Evolutionary conservation across 2,888 invertebrate genomes (phyloP).

Genomic region (Branchellion lobata): DNA sequence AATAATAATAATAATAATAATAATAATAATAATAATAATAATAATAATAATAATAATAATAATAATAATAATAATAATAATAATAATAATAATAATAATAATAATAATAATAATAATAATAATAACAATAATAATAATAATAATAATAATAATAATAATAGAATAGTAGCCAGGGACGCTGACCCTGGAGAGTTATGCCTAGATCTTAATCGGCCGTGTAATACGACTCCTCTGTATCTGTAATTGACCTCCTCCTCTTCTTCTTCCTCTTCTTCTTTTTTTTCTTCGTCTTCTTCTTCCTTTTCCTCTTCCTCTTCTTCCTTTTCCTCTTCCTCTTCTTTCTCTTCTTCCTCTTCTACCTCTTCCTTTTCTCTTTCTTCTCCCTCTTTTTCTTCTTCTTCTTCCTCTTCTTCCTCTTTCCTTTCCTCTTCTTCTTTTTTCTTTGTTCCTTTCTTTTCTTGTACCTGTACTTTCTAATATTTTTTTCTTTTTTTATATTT

Average conservation of each 20-base stretch:
- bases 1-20: constrained; percentile 21
- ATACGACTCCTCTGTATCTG: no score
- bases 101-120: background rate
- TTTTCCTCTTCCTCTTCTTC: background rate
- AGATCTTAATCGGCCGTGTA: no score
- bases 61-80: background rate
- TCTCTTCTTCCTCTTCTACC: background rate
- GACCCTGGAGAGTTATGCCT: no score
- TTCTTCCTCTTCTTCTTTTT: background rate
- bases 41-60: background rate
- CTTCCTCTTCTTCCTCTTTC: background rate
- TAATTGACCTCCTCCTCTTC: no score
- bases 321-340: background rate
- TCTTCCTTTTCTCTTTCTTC: background rate
- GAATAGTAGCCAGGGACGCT: no score
- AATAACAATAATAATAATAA: background rate
- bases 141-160: constrained; percentile 33
- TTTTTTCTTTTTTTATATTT: no score
- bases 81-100: background rate
- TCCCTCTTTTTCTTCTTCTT: background rate
- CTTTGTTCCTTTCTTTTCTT: background rate
- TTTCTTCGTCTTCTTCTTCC: background rate
- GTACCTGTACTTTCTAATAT: background rate
- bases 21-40: constrained; percentile 21
- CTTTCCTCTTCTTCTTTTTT: background rate